Base-by-base conservation (phyloP, 2,113 vertebrate genomes). In the Anguilla rostrata region DNA sequence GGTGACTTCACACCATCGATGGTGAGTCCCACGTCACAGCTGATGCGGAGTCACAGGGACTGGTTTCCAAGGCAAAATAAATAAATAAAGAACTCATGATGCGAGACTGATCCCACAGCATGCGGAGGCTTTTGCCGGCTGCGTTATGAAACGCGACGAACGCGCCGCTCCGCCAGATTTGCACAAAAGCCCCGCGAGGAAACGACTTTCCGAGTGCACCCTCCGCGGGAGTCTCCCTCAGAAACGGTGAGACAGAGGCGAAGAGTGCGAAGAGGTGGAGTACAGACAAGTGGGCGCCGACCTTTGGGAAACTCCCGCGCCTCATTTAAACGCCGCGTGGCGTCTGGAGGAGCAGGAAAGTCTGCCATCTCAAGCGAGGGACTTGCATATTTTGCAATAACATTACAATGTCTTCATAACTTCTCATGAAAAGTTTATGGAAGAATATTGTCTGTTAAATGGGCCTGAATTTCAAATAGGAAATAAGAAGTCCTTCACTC, bases 1-100 rank as follows among this genome's bases (percentile, higher is more conserved):
- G 71, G 71, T 75, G 71, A 75, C 71, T 75, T 75, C 71, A 34
- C 71, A 75, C 71, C n/a, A 9, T 75, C 4, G 71, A 75, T 34
- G 29, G 71, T 34, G 26, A 0, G 71, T 22, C n/a, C 71, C 71
- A 75, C 71, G 26, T 75, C 71, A 75, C 71, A 75, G 71, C 71
- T 34, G 71, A 29, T 11, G 71, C 71, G 12, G 20, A 29, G n/a
- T 75, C 71, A 34, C 71, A 75, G n/a, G 71, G n/a, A 2, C n/a
- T 34, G n/a, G 71, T 75, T 75, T 75, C 71, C 71, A 75, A 75
- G 71, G 71, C 71, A 29, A 75, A 75, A 71, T n/a, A n/a, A n/a
- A 20, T 34, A 34, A 34, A 34, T 12, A 34, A 75, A 75, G 11
- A 75, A 34, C 9, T 18, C 56, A 9, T 9, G 63, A 71, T 71